Percentiles rank a stretch among this genome's conserved stretches.
Evolutionary conservation across 1,140 invertebrate species (phyloP).

Genomic region (Eriocheir sinensis): DNA sequence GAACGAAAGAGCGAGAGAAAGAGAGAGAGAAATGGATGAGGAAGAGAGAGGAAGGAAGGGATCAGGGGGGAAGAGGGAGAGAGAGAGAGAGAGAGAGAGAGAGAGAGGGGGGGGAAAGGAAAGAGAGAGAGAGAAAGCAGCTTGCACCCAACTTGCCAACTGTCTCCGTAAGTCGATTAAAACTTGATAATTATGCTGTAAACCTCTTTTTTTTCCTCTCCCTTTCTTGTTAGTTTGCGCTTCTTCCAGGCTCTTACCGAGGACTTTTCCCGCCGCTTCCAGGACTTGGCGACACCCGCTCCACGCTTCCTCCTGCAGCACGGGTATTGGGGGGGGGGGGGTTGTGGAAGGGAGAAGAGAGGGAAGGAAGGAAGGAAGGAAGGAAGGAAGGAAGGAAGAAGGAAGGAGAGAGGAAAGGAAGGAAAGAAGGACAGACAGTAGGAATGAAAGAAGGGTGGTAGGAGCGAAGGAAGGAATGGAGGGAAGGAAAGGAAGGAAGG

Average conservation of each 20-base stretch:
- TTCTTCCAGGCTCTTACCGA: constrained; percentile 37
- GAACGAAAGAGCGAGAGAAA: background rate
- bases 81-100: constrained; percentile 36
- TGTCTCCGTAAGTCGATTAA: constrained; percentile 68
- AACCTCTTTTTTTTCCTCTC: constrained; percentile 63
- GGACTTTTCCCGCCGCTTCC: background rate
- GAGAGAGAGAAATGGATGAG: background rate
- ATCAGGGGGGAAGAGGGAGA: background rate
- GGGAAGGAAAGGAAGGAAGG: background rate
- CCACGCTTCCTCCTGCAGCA: background rate
- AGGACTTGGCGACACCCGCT: background rate
- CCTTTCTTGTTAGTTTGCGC: constrained; percentile 55
- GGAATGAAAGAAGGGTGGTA: no score
- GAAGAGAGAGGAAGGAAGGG: background rate
- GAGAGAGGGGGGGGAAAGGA: constrained; percentile 1
- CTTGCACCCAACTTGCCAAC: constrained; percentile 49
- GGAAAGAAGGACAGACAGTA: background rate
- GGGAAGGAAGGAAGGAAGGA: no score
- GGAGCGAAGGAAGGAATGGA: background rate
- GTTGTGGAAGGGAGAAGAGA: background rate
- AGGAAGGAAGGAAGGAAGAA: background rate
- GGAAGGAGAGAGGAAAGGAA: background rate
- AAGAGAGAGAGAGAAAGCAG: constrained; percentile 28
- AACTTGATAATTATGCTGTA: constrained; percentile 71
- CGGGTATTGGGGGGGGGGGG: no score